A percentile compares a stretch with the other conserved stretches of the same genome.
phyloP scores from a whole-genome alignment of 2,113 vertebrate genomes.

The Sander vitreus region DNA sequence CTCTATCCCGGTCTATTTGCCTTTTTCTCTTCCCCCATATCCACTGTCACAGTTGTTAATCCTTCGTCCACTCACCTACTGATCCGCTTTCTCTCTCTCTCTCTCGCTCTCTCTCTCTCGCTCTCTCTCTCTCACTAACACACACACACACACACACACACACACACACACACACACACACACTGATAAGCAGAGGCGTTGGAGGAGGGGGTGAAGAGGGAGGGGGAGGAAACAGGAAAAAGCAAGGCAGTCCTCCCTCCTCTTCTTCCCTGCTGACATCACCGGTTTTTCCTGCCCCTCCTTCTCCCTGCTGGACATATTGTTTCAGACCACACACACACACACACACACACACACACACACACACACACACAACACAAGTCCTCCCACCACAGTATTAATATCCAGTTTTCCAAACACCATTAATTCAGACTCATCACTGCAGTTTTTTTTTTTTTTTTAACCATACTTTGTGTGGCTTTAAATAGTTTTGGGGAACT shows the following conservation, averaged over 20 bases:
- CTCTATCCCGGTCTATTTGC: not conserved
- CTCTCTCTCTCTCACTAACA: not conserved
- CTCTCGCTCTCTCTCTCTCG: not conserved
- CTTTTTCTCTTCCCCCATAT: conserved; percentile 37
- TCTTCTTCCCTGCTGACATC: conserved; percentile 69
- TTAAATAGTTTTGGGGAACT: not conserved
- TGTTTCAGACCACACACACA: conserved; percentile 45
- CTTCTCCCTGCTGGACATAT: conserved; percentile 55
- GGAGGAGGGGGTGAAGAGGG: not conserved
- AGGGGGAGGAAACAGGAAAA: conserved; percentile 65
- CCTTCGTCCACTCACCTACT: conserved; percentile 16
- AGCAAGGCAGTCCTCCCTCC: conserved; percentile 55
- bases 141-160: not conserved
- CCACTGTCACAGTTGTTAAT: conserved; percentile 35
- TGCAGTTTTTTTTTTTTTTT: not conserved
- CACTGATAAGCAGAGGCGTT: conserved; percentile 49
- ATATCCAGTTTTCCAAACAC: not conserved
- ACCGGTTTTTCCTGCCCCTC: conserved; percentile 68
- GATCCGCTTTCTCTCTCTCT: conserved; percentile 20
- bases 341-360: too few relatives aligned
- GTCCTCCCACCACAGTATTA: not conserved
- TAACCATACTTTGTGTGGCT: not conserved
- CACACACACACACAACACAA: not conserved
- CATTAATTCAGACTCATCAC: not conserved
- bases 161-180: not conserved